phyloP scores from a whole-genome alignment of 2,113 vertebrate genomes.

The Hipposideros armiger region DNA sequence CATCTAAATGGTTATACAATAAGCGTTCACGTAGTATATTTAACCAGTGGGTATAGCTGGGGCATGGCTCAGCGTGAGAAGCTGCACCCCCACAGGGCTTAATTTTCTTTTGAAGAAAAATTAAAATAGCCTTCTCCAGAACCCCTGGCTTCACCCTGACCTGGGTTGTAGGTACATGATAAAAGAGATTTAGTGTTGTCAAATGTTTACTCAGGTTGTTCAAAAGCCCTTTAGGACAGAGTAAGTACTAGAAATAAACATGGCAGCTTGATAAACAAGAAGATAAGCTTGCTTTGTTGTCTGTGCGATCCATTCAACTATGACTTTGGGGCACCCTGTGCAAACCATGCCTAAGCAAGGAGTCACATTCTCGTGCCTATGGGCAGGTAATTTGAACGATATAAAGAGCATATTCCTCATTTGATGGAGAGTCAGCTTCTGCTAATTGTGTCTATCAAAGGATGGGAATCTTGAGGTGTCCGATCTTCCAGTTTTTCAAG shows the following conservation, averaged over 20 bases:
- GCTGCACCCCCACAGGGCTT: not conserved
- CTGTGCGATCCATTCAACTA: not conserved
- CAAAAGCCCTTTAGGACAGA: not conserved
- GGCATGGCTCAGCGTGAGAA: not conserved
- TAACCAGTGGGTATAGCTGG: not conserved
- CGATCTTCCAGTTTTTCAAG: not conserved
- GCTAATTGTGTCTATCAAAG: not conserved
- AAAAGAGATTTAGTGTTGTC: not conserved
- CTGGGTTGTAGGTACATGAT: not conserved
- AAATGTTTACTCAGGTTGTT: not conserved
- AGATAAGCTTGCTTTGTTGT: not conserved
- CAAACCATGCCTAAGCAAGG: not conserved
- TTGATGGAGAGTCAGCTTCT: not conserved
- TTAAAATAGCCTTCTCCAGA: not conserved
- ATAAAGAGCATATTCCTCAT: not conserved
- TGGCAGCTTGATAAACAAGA: fast-evolving
- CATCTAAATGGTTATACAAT: not conserved
- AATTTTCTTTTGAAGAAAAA: not conserved
- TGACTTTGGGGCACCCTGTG: not conserved
- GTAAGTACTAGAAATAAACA: not conserved
- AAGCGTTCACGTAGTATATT: not conserved
- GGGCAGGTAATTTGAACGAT: not conserved
- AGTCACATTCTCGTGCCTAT: not conserved
- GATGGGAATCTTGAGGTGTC: not conserved
- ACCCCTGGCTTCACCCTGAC: not conserved